These are phyloP conservation scores for Microcebus lehilahytsara DNA, from an alignment of 2,113 vertebrate species.

Conservation along the genomic window DNA sequence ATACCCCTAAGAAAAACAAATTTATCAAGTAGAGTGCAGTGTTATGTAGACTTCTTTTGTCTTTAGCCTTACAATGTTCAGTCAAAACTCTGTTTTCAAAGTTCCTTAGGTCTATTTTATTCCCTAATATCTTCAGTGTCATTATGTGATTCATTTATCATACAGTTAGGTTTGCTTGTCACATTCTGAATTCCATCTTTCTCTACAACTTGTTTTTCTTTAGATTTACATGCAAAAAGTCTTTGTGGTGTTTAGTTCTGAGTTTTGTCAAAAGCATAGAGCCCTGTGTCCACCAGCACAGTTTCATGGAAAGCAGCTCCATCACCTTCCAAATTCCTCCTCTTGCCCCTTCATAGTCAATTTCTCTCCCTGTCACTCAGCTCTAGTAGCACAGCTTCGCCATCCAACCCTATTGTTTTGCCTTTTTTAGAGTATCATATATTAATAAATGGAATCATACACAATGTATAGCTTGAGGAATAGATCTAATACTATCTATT, in stretches of 20 bases:
- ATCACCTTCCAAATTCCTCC: neutral
- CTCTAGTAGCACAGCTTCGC: neutral
- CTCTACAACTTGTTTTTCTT: neutral
- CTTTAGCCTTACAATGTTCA: neutral
- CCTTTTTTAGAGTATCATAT: neutral
- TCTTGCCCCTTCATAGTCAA: too few species aligned
- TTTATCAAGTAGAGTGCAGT: neutral
- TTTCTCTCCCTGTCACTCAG: neutral
- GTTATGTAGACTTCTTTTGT: neutral
- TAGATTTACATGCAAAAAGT: neutral
- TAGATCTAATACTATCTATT: neutral
- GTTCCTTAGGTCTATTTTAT: neutral
- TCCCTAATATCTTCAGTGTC: neutral
- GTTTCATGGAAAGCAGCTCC: neutral
- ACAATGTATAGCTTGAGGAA: neutral
- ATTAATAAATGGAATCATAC: neutral
- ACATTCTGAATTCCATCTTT: neutral
- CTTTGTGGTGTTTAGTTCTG: neutral
- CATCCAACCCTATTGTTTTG: neutral
- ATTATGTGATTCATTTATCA: neutral
- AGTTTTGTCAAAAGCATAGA: neutral
- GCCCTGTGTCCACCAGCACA: neutral
- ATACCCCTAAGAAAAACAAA: neutral
- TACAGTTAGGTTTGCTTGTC: neutral
- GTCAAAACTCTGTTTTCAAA: neutral